These are phyloP conservation scores for Sinocyclocheilus anshuiensis DNA, from an alignment of 2,113 vertebrate genomes.

Conservation along the genomic window DNA sequence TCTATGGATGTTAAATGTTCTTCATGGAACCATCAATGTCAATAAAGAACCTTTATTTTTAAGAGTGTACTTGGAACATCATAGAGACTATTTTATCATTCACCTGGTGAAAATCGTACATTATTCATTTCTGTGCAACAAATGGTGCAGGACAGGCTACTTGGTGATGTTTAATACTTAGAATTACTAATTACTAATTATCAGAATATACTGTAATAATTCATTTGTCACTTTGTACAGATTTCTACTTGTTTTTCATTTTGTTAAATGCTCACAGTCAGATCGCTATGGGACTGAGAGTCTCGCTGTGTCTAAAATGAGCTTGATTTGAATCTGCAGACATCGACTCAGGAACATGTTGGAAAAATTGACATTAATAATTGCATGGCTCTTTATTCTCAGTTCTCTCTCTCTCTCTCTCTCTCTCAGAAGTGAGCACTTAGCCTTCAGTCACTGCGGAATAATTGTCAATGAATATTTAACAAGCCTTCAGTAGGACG, in stretches of 20 bases:
- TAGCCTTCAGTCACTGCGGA: constrained; percentile 76
- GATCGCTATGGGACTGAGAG: neutral
- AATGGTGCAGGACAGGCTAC: too few relatives aligned
- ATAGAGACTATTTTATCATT: too few relatives aligned
- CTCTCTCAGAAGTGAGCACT: constrained; percentile 52
- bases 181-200: too few relatives aligned
- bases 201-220: neutral
- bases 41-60: too few relatives aligned
- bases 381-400: constrained; percentile 50
- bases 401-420: constrained; percentile 20
- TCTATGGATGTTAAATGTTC: too few relatives aligned
- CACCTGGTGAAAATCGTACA: too few relatives aligned
- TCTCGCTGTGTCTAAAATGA: constrained; percentile 39
- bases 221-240: neutral
- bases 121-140: too few relatives aligned
- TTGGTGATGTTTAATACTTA: too few relatives aligned
- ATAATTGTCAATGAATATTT: constrained; percentile 85
- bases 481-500: constrained; percentile 74
- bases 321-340: constrained; percentile 50
- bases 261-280: neutral
- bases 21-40: too few relatives aligned
- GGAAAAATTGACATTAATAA: constrained; percentile 60
- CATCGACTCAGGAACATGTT: constrained; percentile 39
- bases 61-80: too few relatives aligned
- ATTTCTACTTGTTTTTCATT: neutral